Conservation (phyloP, 2,888 invertebrate species). For the Schizotus pectinicornis region DNA sequence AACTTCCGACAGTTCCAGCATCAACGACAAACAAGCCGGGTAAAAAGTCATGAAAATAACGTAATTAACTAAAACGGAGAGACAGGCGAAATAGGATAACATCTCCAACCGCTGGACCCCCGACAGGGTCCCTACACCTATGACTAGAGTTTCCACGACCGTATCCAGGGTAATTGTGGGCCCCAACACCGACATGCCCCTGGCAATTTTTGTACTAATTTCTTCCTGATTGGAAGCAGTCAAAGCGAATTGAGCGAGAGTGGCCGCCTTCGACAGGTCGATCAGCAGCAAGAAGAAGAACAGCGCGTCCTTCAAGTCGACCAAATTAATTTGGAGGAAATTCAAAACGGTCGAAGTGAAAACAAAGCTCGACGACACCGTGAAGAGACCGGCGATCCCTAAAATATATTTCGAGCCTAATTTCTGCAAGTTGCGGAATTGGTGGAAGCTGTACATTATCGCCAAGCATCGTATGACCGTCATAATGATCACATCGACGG, state of each 20-base stretch:
- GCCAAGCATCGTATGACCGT: slow-evolving; percentile 89
- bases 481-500: slow-evolving; percentile 87
- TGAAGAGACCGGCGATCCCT: slow-evolving; percentile 87
- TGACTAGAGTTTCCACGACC: slow-evolving; percentile 84
- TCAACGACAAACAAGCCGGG: slow-evolving; percentile 88
- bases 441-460: slow-evolving; percentile 89
- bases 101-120: slow-evolving; percentile 87
- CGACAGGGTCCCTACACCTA: slow-evolving; percentile 90
- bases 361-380: slow-evolving; percentile 89
- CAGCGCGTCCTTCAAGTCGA: slow-evolving; percentile 89
- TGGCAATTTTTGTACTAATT: slow-evolving; percentile 84
- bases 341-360: slow-evolving; percentile 92
- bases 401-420: slow-evolving; percentile 86
- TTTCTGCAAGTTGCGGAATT: slow-evolving; percentile 85
- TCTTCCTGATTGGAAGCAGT: slow-evolving; percentile 82
- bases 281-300: slow-evolving; percentile 90
- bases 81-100: slow-evolving; percentile 88
- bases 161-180: slow-evolving; percentile 91
- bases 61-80: slow-evolving; percentile 90
- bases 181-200: slow-evolving; percentile 85
- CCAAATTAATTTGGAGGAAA: slow-evolving; percentile 82
- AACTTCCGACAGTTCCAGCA: slow-evolving; percentile 72
- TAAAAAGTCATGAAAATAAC: slow-evolving; percentile 94
- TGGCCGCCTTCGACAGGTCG: slow-evolving; percentile 88
- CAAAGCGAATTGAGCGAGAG: slow-evolving; percentile 81